phyloP scores from a whole-genome alignment of 2,113 vertebrate species.

The Osmerus mordax region DNA sequence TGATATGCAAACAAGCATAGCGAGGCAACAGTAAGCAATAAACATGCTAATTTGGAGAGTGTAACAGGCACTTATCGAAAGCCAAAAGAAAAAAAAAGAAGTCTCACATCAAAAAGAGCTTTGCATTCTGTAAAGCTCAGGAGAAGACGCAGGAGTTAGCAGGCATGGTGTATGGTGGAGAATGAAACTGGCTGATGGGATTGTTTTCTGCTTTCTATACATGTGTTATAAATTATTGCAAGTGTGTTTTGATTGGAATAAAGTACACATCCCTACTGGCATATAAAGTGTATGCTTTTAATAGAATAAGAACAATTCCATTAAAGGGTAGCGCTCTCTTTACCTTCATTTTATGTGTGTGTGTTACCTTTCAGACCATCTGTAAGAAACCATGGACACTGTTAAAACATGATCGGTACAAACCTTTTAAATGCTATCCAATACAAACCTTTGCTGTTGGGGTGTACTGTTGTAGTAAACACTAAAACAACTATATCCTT shows the following conservation, averaged over 20 bases:
- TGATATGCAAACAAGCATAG: constrained; percentile 70
- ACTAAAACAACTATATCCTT: background rate
- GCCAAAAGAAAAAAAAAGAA: constrained; percentile 26
- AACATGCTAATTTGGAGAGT: constrained; percentile 74
- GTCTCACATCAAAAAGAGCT: constrained; percentile 48
- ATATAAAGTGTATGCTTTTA: constrained; percentile 64
- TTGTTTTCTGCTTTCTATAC: constrained; percentile 48
- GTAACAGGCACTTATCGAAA: constrained; percentile 64
- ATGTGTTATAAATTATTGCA: constrained; percentile 65
- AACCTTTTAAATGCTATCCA: background rate
- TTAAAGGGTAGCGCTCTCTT: constrained; percentile 18
- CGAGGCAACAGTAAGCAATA: constrained; percentile 70
- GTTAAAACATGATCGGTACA: background rate
- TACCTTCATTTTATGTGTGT: constrained; percentile 19
- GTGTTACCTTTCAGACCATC: background rate
- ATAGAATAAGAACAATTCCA: constrained; percentile 51
- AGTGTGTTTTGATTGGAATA: constrained; percentile 62
- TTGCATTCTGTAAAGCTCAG: constrained; percentile 48
- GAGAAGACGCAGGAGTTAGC: constrained; percentile 33
- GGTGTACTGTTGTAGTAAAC: too few species aligned
- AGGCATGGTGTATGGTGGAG: constrained; percentile 23
- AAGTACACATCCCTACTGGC: constrained; percentile 59
- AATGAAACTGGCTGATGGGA: constrained; percentile 18
- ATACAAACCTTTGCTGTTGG: background rate
- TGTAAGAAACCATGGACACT: background rate